Evolutionary conservation across 2,888 invertebrate species (phyloP).

Genomic region (Parnassius glacialis): DNA sequence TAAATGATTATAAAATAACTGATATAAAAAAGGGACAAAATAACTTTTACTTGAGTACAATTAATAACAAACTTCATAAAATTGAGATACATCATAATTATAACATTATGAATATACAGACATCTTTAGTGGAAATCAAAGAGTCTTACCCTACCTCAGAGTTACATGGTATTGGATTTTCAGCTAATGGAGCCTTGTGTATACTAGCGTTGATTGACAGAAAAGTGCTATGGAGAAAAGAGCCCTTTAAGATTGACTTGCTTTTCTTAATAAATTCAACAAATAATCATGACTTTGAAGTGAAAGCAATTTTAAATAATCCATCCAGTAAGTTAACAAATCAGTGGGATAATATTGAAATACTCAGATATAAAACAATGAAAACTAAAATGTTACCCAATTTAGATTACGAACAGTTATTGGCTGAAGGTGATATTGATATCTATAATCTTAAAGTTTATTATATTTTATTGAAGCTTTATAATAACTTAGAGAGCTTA

Average conservation of each 20-base stretch:
- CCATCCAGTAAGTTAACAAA: constrained; percentile 48
- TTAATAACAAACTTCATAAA: constrained; percentile 54
- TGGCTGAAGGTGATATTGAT: constrained; percentile 42
- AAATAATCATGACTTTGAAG: constrained; percentile 37
- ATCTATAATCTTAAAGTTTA: constrained; percentile 60
- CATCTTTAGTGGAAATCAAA: constrained; percentile 45
- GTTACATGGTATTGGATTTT: constrained; percentile 47
- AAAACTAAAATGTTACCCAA: constrained; percentile 53
- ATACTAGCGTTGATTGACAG: constrained; percentile 47
- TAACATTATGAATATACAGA: constrained; percentile 33
- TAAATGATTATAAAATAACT: constrained; percentile 62
- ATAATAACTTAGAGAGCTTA: constrained; percentile 42
- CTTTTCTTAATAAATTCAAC: constrained; percentile 40
- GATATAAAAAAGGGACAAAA: constrained; percentile 41
- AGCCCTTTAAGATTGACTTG: constrained; percentile 46
- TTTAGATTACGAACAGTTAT: constrained; percentile 45
- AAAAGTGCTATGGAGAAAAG: constrained; percentile 51
- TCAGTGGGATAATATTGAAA: constrained; percentile 61
- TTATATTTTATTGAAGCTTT: constrained; percentile 46
- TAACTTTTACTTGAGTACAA: constrained; percentile 46
- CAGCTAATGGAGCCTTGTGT: constrained; percentile 48
- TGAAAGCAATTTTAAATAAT: constrained; percentile 48
- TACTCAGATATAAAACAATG: constrained; percentile 51
- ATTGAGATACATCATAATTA: constrained; percentile 36
- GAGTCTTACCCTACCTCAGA: constrained; percentile 47